Base-by-base conservation (phyloP, 2,113 vertebrate species). In the Sardina pilchardus region DNA sequence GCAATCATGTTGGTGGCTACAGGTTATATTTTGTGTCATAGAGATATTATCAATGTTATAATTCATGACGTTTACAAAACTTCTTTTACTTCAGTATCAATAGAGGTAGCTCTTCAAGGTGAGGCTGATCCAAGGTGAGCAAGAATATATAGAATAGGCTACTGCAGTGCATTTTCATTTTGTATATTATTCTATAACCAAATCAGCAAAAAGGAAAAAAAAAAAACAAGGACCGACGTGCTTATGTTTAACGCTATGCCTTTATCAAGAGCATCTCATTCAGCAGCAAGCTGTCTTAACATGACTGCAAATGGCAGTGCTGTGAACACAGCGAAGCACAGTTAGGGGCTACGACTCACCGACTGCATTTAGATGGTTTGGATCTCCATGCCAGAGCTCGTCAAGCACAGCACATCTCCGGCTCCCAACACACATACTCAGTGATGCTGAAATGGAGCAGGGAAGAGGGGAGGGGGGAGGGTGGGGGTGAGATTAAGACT, bases 121-220 rank as follows among this genome's bases (percentile, higher is more conserved):
- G n/a, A n/a, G n/a, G n/a, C n/a, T 87, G 47, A 56, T 85, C 78
- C 85, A 87, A 30, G 47, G 50, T 87, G 81, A 88, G 82, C 80
- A 45, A 50, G 88, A 90, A 59, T 81, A 71, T 88, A 86, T 82
- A 81, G 21, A 21, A 81, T 87, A 83, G 87, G 88, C 88, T 89
- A 83, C 88, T 88, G 89, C 48, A 44, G 63, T 89, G 86, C 88
- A 4, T 90, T 90, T 88, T 83, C 30, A 78, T 87, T 83, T 34
- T 75, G 21, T 67, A 36, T 78, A 30, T 16, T 84, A 82, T 89
- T 86, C 84, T 82, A 85, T 86, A 92, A 92, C 89, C 89, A 91
- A 93, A 93, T 92, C 86, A 90, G 86, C 83, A 47, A 78, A 75
- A 75, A 75, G 85, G 90, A n/a, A n/a, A n/a, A n/a, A 47, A 78